phyloP scores from a whole-genome alignment of 2,113 vertebrate genomes.

The Thalassoma bifasciatum region DNA sequence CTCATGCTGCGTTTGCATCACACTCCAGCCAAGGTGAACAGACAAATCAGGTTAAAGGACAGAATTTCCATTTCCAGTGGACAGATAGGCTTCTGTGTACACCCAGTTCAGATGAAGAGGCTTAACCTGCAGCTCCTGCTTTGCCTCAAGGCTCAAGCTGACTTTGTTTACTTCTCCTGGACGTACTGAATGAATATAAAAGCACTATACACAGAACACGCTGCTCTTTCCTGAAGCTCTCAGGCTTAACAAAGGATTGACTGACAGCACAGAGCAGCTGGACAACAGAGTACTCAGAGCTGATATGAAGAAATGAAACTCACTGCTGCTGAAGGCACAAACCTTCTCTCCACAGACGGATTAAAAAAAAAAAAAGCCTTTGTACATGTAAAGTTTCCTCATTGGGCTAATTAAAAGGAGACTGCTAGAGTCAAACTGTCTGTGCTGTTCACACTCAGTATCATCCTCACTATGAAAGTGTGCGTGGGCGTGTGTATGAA shows the following conservation, averaged over 20 bases:
- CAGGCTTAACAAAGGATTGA: not conserved
- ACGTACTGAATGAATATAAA: not conserved
- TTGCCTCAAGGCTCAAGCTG: not conserved
- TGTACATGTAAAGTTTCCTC: not conserved
- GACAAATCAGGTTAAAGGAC: constrained; percentile 13
- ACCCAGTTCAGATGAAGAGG: not conserved
- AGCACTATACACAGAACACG: not conserved
- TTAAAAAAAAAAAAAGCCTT: not conserved
- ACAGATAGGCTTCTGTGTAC: not conserved
- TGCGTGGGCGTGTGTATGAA: not conserved
- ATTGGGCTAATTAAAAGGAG: not conserved
- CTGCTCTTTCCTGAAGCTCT: not conserved
- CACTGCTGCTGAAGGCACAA: too few species aligned
- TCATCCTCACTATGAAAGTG: not conserved
- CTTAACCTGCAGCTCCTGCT: not conserved
- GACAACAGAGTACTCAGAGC: not conserved
- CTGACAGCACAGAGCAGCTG: constrained; percentile 4
- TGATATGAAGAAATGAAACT: constrained; percentile 6
- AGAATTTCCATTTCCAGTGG: constrained; percentile 12
- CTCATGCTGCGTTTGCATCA: not conserved
- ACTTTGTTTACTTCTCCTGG: not conserved
- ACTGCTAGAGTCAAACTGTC: constrained; percentile 7
- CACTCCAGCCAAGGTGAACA: not conserved
- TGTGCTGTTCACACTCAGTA: not conserved
- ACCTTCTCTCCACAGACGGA: too few species aligned